Evolutionary conservation across 2,888 invertebrate species (phyloP).

Genomic region (Machimus atricapillus): DNA sequence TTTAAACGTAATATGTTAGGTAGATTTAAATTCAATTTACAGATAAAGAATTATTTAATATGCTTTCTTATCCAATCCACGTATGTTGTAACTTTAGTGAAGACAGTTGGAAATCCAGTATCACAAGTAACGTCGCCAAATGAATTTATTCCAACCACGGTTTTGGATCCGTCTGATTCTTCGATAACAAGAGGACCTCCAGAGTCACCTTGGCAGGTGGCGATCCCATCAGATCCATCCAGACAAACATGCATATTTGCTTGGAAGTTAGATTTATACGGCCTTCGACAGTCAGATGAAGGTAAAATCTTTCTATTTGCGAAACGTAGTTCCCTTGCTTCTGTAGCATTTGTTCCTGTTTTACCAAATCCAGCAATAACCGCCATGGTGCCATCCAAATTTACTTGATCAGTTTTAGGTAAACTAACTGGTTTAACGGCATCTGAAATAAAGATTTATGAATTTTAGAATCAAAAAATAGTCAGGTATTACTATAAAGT

Average conservation of each 20-base stretch:
- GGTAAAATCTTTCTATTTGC: background rate
- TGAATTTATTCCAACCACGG: background rate
- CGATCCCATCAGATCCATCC: conserved; percentile 55
- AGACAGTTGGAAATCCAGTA: background rate
- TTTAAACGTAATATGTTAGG: too few relatives aligned
- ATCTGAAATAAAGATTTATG: background rate
- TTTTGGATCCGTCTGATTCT: conserved; percentile 23
- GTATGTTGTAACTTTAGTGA: background rate
- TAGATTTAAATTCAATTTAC: background rate
- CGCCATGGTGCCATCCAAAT: background rate
- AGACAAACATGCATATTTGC: conserved; percentile 56
- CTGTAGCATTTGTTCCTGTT: background rate
- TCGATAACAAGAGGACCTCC: conserved; percentile 55
- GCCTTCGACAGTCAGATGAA: background rate
- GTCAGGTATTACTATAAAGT: background rate
- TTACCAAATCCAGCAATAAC: conserved; percentile 3
- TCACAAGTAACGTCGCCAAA: background rate
- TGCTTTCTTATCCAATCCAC: background rate
- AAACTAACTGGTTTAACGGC: background rate
- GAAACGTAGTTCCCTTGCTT: background rate
- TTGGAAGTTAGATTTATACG: background rate
- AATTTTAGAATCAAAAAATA: background rate
- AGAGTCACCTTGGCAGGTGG: conserved; percentile 57
- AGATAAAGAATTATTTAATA: background rate
- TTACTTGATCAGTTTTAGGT: background rate